Percentiles rank a stretch among this genome's conserved stretches.
These are phyloP conservation scores for Furnarius figulus DNA, from an alignment of 2,113 vertebrate genomes.

Conservation along the genomic window DNA sequence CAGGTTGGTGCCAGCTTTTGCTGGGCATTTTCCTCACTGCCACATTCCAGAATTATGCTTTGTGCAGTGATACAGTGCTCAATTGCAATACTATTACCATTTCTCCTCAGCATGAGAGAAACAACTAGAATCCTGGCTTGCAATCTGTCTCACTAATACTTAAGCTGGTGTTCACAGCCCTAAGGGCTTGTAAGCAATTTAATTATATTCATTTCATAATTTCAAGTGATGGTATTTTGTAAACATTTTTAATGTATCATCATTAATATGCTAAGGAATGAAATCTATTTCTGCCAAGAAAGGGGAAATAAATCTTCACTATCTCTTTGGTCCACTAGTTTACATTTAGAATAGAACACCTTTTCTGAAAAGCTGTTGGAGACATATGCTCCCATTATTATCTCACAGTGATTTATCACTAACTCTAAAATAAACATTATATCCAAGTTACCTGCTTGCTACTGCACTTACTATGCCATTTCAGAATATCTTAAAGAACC, in stretches of 20 bases:
- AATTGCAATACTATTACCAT: neutral
- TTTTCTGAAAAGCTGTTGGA: slow-evolving; percentile 73
- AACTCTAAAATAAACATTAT: slow-evolving; percentile 62
- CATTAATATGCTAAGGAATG: slow-evolving; percentile 75
- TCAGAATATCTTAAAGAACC: slow-evolving; percentile 45
- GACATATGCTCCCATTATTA: slow-evolving; percentile 72
- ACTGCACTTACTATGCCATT: slow-evolving; percentile 33
- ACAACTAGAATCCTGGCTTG: slow-evolving; percentile 4
- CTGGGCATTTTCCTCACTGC: neutral
- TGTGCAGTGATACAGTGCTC: neutral
- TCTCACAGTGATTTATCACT: slow-evolving; percentile 72
- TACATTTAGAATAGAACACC: slow-evolving; percentile 59
- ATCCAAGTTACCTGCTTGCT: slow-evolving; percentile 54
- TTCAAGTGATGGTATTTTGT: slow-evolving; percentile 68
- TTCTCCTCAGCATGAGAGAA: slow-evolving; percentile 10
- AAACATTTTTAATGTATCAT: slow-evolving; percentile 76
- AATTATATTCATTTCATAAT: slow-evolving; percentile 70
- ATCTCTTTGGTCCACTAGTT: slow-evolving; percentile 72
- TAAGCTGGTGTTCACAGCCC: slow-evolving; percentile 32
- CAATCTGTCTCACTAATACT: slow-evolving; percentile 68
- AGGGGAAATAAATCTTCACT: slow-evolving; percentile 77
- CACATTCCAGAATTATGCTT: neutral
- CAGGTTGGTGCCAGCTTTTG: neutral
- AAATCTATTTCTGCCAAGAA: slow-evolving; percentile 70
- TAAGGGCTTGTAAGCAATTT: slow-evolving; percentile 58